Conservation (phyloP, 2,797 vertebrate species). For the Holocentrus rufus region DNA sequence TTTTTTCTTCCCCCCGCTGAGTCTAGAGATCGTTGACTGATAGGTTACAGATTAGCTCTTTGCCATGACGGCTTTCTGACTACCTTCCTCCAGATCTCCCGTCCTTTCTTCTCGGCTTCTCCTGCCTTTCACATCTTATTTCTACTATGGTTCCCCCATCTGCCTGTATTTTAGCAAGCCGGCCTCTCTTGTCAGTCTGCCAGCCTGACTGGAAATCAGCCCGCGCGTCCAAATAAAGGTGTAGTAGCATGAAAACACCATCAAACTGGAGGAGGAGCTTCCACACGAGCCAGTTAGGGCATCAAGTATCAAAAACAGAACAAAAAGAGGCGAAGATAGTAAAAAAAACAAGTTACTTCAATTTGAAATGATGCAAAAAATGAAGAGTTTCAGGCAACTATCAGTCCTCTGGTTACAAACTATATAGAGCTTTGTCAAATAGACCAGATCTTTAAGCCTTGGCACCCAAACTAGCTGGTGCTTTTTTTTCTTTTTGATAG, state of each 20-base stretch:
- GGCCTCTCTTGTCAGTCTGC: conserved; percentile 4
- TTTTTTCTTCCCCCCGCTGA: conserved; percentile 46
- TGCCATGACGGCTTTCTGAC: conserved; percentile 9
- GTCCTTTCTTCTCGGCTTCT: conserved; percentile 23
- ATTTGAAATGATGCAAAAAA: too few relatives aligned
- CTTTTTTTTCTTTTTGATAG: too few relatives aligned
- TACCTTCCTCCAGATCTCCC: conserved; percentile 14
- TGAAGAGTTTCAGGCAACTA: too few relatives aligned
- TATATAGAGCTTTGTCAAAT: too few relatives aligned
- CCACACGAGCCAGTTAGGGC: too few relatives aligned
- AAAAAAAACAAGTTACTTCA: too few relatives aligned
- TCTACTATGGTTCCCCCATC: conserved; percentile 9
- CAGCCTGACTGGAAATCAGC: not conserved
- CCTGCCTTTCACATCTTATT: conserved; percentile 31
- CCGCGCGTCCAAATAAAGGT: not conserved
- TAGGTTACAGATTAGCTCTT: conserved; percentile 13
- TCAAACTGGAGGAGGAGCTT: too few relatives aligned
- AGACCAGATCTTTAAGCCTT: too few relatives aligned
- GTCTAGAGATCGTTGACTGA: conserved; percentile 25
- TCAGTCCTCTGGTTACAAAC: too few relatives aligned
- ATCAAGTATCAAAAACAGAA: too few relatives aligned
- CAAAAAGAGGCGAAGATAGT: too few relatives aligned
- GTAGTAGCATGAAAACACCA: not conserved
- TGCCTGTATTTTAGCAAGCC: conserved; percentile 11
- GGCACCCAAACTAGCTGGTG: too few relatives aligned